A percentile compares a stretch with the other conserved stretches of the same genome.
These are phyloP conservation scores for Perca schrenkii DNA, from an alignment of 2,113 vertebrate genomes.

Conservation along the genomic window DNA sequence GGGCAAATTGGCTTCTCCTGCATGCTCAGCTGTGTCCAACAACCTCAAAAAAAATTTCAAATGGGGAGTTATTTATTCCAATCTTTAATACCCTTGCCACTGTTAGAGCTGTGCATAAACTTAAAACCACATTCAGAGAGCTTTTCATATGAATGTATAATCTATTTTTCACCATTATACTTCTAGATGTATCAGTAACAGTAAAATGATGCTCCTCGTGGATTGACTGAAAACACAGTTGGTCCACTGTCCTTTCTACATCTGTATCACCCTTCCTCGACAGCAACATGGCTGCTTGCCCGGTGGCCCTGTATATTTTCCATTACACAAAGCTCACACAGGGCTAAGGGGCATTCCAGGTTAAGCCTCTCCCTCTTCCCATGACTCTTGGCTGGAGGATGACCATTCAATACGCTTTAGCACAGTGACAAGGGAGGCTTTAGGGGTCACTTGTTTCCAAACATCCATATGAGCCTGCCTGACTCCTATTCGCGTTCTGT, in stretches of 20 bases:
- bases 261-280: constrained; percentile 35
- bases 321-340: constrained; percentile 37
- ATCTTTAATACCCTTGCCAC: not conserved
- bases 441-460: constrained; percentile 47
- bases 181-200: not conserved
- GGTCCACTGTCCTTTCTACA: constrained; percentile 2
- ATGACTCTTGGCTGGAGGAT: constrained; percentile 32
- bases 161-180: not conserved
- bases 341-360: constrained; percentile 31
- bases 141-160: not conserved
- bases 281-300: constrained; percentile 41
- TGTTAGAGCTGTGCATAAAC: not conserved
- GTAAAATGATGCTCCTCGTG: not conserved
- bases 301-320: constrained; percentile 50
- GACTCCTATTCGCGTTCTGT: constrained; percentile 30
- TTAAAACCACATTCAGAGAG: not conserved
- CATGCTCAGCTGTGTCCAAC: too few species aligned
- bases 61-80: too few species aligned
- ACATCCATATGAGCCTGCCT: constrained; percentile 41
- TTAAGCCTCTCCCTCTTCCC: constrained; percentile 44
- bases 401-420: constrained; percentile 30
- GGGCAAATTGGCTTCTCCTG: too few species aligned
- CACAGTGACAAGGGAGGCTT: constrained; percentile 14
- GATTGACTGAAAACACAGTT: constrained; percentile 1
- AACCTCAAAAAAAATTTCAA: too few species aligned